These are phyloP conservation scores for Maylandia zebra DNA, from an alignment of 2,113 vertebrate species.

Conservation along the genomic window DNA sequence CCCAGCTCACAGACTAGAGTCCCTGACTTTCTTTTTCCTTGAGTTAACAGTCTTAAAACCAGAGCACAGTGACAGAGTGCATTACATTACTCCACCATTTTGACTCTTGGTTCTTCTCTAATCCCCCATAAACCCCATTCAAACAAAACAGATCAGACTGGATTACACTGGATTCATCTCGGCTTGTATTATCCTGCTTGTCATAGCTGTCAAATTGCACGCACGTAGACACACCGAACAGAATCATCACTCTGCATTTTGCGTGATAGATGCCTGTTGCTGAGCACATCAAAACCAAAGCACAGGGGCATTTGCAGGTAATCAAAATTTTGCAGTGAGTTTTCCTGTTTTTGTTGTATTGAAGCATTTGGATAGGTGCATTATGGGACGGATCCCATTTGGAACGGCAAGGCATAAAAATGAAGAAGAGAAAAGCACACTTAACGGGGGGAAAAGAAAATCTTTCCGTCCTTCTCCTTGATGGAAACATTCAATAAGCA, in stretches of 20 bases:
- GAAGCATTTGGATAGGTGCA: not conserved
- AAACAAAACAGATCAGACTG: slow-evolving; percentile 39
- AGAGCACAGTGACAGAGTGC: not conserved
- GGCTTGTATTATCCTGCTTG: not conserved
- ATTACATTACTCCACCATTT: slow-evolving; percentile 2
- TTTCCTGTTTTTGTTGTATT: not conserved
- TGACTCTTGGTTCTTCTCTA: slow-evolving; percentile 21
- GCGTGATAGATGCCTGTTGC: not conserved
- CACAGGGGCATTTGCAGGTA: not conserved
- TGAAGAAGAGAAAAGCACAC: not conserved
- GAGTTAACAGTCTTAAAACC: not conserved
- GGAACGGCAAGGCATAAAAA: slow-evolving; percentile 15
- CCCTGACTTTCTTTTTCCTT: not conserved
- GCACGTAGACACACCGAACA: not conserved
- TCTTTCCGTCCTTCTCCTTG: not conserved
- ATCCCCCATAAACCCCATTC: slow-evolving; percentile 19
- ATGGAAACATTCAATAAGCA: slow-evolving; percentile 55
- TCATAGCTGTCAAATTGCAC: not conserved
- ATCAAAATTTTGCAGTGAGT: not conserved
- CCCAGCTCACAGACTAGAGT: not conserved
- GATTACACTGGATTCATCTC: slow-evolving; percentile 42
- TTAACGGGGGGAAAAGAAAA: not conserved
- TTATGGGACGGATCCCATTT: not conserved
- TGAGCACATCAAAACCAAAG: not conserved
- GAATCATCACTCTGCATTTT: not conserved